Evolutionary conservation across 1,140 invertebrate genomes (phyloP).

Genomic region (Oryzaephilus surinamensis): DNA sequence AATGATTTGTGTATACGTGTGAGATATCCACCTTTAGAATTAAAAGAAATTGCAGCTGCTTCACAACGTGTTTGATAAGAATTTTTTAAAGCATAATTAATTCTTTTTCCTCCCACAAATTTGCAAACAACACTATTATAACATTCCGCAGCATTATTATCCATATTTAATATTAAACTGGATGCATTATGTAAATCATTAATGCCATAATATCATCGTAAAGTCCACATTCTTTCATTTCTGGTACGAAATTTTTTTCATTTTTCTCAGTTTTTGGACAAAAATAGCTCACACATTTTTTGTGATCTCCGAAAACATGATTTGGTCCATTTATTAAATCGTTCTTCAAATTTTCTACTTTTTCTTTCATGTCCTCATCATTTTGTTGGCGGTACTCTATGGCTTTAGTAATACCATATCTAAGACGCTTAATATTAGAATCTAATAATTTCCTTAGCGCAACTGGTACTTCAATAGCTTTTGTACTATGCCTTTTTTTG

Average conservation of each 20-base stretch:
- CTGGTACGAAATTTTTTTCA: conserved; percentile 19
- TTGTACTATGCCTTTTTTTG: conserved; percentile 2
- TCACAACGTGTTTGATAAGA: conserved; percentile 27
- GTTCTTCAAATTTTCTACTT: conserved; percentile 14
- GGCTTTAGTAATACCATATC: conserved; percentile 13
- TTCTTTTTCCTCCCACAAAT: conserved; percentile 32
- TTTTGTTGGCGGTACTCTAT: conserved; percentile 10
- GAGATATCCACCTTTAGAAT: conserved; percentile 13
- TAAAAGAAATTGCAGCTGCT: conserved; percentile 26
- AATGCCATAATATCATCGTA: conserved; percentile 8
- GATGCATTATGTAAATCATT: conserved; percentile 10
- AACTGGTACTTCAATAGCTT: conserved; percentile 5
- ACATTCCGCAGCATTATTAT: conserved; percentile 35
- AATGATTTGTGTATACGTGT: neutral
- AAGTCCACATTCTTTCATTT: conserved; percentile 15
- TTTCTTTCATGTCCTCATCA: conserved; percentile 1
- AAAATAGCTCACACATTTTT: conserved; percentile 22
- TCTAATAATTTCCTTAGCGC: conserved; percentile 5
- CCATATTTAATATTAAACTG: conserved; percentile 30
- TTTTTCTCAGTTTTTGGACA: conserved; percentile 15
- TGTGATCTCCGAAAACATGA: conserved; percentile 36
- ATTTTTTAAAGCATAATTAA: conserved; percentile 23
- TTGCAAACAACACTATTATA: conserved; percentile 32
- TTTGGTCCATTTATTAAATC: conserved; percentile 26
- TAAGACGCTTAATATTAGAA: conserved; percentile 13